Evolutionary conservation across 2,113 vertebrate species (phyloP).

Genomic region (Hippocampus barbouri): DNA sequence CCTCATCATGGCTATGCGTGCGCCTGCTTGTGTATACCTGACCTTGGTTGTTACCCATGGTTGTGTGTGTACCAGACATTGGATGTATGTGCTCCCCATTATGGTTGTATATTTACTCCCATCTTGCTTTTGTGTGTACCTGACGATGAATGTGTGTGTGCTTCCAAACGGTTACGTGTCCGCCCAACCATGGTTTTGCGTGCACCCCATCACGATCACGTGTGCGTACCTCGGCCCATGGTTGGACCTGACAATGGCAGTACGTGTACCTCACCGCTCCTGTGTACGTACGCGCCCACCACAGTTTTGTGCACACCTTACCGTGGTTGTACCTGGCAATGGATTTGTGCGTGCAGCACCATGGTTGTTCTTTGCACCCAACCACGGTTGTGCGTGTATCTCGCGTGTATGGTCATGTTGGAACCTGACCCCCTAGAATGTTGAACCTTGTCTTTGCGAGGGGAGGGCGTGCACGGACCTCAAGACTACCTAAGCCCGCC

Average conservation of each 20-base stretch:
- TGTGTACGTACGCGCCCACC: neutral
- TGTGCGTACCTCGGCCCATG: no score
- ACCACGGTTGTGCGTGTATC: neutral
- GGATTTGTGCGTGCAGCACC: no score
- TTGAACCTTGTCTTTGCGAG: constrained; percentile 62
- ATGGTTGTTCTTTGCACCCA: neutral
- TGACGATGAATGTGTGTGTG: neutral
- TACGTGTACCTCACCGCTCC: neutral
- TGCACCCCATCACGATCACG: no score
- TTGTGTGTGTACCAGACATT: neutral
- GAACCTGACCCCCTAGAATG: constrained; percentile 61
- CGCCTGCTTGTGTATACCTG: no score
- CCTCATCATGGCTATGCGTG: neutral
- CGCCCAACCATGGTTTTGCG: neutral
- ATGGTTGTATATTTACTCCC: neutral
- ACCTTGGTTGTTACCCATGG: neutral
- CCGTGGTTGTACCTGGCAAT: neutral
- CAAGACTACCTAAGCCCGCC: constrained; percentile 44
- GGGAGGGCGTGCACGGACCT: constrained; percentile 57
- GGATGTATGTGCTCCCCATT: neutral
- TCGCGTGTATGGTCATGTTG: neutral
- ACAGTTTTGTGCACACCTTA: neutral
- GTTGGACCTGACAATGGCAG: neutral
- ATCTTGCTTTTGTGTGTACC: neutral
- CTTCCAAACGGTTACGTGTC: neutral